Evolutionary conservation across 2,113 vertebrate species (phyloP).

Genomic region (Myrmecobius fasciatus): DNA sequence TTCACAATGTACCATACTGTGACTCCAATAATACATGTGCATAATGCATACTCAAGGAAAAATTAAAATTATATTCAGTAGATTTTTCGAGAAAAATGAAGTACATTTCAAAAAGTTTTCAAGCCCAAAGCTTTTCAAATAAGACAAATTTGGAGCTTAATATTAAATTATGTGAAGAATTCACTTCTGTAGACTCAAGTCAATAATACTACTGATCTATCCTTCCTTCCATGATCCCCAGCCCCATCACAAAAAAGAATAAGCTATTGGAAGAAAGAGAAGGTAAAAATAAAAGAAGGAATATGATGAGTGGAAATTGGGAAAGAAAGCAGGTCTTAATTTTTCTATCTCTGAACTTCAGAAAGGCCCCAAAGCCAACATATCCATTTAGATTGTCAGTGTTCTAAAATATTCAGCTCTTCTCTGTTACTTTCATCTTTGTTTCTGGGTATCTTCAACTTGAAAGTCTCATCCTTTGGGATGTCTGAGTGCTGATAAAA

Average conservation of each 20-base stretch:
- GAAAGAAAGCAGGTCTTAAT: not conserved
- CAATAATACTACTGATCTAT: not conserved
- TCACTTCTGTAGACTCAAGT: not conserved
- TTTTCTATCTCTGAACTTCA: not conserved
- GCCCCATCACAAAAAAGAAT: not conserved
- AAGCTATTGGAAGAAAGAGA: not conserved
- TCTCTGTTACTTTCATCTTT: not conserved
- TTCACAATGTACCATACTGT: not conserved
- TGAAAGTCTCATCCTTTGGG: not conserved
- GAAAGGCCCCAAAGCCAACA: not conserved
- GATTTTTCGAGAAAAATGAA: not conserved
- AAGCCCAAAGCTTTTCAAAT: not conserved
- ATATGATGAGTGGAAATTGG: not conserved
- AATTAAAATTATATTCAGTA: not conserved
- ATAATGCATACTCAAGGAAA: not conserved
- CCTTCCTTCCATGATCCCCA: not conserved
- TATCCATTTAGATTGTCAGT: not conserved
- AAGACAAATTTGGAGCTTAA: not conserved
- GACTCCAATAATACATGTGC: not conserved
- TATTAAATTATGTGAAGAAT: not conserved
- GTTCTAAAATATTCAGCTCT: not conserved
- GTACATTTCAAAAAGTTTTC: not conserved
- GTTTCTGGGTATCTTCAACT: constrained; percentile 1
- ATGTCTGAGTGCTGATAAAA: constrained; percentile 51
- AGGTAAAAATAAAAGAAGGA: not conserved